These are phyloP conservation scores for Ataeniobius toweri DNA, from an alignment of 2,797 vertebrate species.

Conservation along the genomic window DNA sequence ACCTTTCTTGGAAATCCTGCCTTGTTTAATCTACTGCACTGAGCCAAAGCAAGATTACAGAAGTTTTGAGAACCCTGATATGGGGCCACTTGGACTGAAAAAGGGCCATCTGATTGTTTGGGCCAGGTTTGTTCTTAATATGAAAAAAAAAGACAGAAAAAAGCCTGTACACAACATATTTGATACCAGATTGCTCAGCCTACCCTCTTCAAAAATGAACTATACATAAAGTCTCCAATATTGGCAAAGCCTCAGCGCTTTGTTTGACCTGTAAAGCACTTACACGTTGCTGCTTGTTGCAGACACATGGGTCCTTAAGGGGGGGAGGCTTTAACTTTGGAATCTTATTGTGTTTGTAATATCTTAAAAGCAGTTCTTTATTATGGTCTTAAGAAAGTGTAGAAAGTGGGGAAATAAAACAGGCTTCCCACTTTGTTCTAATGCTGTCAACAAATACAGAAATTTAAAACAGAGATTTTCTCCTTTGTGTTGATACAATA, in stretches of 20 bases:
- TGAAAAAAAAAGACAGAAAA: not conserved
- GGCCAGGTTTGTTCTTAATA: not conserved
- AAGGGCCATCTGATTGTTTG: not conserved
- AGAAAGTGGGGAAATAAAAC: not conserved
- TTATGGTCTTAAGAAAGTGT: not conserved
- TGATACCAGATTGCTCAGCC: not conserved
- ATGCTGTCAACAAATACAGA: not conserved
- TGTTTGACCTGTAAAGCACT: not conserved
- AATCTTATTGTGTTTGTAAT: not conserved
- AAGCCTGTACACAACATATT: not conserved
- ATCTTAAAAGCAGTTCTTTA: conserved; percentile 1
- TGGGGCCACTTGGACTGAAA: too few species aligned
- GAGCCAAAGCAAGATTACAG: not conserved
- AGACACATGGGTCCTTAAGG: not conserved
- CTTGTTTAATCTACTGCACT: not conserved
- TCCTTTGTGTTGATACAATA: not conserved
- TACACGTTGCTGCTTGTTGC: not conserved
- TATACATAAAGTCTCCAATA: not conserved
- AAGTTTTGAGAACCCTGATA: not conserved
- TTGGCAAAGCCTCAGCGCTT: not conserved
- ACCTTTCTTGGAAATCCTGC: not conserved
- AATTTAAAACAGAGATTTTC: not conserved
- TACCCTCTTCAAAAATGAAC: not conserved
- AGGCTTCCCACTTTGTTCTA: conserved; percentile 2
- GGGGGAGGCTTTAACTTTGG: not conserved